Percentiles rank a stretch among this genome's conserved stretches.
Evolutionary conservation across 2,113 vertebrate species (phyloP).

Genomic region (Pangasianodon hypophthalmus): DNA sequence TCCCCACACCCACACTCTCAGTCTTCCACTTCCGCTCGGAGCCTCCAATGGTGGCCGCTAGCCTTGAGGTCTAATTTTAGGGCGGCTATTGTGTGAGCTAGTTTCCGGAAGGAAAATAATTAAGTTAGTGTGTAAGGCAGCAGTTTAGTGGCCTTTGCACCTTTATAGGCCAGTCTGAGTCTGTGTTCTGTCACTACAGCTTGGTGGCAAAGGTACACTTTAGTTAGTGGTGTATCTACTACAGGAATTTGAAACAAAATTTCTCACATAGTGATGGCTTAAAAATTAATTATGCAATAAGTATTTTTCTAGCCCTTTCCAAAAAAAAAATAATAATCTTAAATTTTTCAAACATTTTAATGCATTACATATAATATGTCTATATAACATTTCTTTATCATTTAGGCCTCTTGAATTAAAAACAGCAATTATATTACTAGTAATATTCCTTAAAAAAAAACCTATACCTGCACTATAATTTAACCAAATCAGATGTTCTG

Average conservation of each 20-base stretch:
- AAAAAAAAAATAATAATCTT: background rate
- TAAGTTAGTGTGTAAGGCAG: conserved; percentile 54
- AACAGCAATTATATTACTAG: background rate
- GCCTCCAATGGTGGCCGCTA: conserved; percentile 47
- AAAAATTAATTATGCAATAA: background rate
- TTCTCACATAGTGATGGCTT: background rate
- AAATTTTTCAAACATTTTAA: background rate
- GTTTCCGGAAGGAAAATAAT: conserved; percentile 58
- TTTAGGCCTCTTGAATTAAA: background rate
- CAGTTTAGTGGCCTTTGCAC: conserved; percentile 35
- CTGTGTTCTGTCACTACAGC: background rate
- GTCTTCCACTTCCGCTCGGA: conserved; percentile 50
- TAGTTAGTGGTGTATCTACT: background rate
- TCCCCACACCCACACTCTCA: conserved; percentile 47
- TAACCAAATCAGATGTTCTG: background rate
- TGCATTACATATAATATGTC: background rate
- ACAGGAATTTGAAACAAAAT: background rate
- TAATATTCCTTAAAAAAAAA: background rate
- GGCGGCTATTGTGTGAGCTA: conserved; percentile 56
- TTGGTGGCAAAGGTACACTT: background rate
- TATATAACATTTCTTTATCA: background rate
- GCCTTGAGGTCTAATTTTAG: conserved; percentile 67
- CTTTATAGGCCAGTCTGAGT: conserved; percentile 16
- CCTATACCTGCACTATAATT: background rate
- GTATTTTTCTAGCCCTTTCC: background rate